These are phyloP conservation scores for Nemurella pictetii DNA, from an alignment of 2,888 invertebrate species.

Conservation along the genomic window DNA sequence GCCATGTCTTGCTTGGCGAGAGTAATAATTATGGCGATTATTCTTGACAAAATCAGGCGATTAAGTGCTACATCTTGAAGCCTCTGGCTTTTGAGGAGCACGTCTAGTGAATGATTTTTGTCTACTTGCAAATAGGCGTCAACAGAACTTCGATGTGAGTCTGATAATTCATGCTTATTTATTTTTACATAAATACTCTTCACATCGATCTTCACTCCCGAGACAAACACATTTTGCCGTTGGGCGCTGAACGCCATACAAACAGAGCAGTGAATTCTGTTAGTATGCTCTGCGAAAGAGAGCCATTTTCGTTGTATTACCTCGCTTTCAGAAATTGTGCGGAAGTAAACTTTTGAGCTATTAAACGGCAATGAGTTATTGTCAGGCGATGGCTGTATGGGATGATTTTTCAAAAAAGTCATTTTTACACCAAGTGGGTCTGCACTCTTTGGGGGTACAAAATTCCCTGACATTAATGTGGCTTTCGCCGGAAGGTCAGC, in stretches of 20 bases:
- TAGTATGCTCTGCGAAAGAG: background rate
- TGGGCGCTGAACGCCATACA: constrained; percentile 17
- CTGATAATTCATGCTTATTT: constrained; percentile 1
- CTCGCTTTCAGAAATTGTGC: background rate
- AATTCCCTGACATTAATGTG: no score
- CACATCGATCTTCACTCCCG: constrained; percentile 9
- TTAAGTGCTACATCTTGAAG: background rate
- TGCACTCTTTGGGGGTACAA: no score
- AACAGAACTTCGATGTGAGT: background rate
- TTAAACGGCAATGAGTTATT: background rate
- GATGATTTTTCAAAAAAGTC: constrained; percentile 11
- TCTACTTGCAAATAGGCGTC: constrained; percentile 9
- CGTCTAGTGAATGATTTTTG: constrained; percentile 7
- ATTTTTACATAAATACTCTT: constrained; percentile 17
- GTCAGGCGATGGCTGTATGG: background rate
- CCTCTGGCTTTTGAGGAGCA: background rate
- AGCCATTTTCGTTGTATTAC: constrained; percentile 11
- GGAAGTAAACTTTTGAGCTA: background rate
- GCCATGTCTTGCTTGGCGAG: constrained; percentile 18
- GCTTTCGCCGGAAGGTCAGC: no score
- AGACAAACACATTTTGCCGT: constrained; percentile 11
- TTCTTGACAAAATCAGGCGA: constrained; percentile 1
- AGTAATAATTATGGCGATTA: constrained; percentile 17
- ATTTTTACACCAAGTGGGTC: background rate
- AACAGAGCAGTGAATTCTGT: background rate